These are phyloP conservation scores for Orcinus orca DNA, from an alignment of 2,113 vertebrate species.

Conservation along the genomic window DNA sequence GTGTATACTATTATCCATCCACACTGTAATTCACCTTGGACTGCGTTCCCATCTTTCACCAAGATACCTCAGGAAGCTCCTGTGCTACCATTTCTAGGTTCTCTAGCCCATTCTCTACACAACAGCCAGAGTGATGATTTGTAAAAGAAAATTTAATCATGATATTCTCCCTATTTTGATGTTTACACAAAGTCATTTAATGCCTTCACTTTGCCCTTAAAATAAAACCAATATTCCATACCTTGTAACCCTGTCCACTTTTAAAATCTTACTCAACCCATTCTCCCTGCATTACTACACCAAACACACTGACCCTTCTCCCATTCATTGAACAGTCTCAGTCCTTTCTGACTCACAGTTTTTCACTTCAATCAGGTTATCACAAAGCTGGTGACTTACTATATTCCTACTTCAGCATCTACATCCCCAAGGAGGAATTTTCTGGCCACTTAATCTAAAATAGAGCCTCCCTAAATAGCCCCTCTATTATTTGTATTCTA, in stretches of 20 bases:
- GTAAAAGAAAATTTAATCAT: neutral
- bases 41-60: neutral
- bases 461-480: neutral
- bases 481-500: rapidly evolving
- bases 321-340: neutral
- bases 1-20: rapidly evolving
- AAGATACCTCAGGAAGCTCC: rapidly evolving
- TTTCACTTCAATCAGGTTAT: neutral
- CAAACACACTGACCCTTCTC: rapidly evolving
- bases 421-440: neutral
- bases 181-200: neutral
- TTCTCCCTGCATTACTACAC: rapidly evolving
- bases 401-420: neutral
- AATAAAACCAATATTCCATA: neutral
- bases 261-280: neutral
- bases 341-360: too few relatives aligned
- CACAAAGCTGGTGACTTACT: neutral
- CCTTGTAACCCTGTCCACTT: neutral
- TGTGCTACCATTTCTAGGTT: rapidly evolving
- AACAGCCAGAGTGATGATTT: neutral
- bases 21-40: rapidly evolving
- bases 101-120: rapidly evolving
- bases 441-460: neutral
- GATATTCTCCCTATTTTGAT: too few relatives aligned
- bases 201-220: neutral